Base-by-base conservation (phyloP, 1,140 invertebrate species). In the Polypedilum vanderplanki region DNA sequence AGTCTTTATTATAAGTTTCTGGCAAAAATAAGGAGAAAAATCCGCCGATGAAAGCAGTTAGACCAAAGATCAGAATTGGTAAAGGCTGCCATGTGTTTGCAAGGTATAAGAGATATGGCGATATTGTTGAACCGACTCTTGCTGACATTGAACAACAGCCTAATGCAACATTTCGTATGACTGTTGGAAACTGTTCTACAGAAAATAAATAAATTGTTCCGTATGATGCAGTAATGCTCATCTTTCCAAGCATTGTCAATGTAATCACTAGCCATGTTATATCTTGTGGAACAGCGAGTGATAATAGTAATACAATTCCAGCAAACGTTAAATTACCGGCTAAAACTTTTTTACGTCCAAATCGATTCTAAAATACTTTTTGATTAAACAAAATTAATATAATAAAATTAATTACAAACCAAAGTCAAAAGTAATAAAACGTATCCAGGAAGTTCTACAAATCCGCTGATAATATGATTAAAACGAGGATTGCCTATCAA, bases 101-200 rank as follows among this genome's bases (percentile, higher is more conserved):
- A 78, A 90, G 78, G 41, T 87, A 84, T 78, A 90, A 89, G 41
- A 91, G 85, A 77, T 88, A 90, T 7, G 93, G 91, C 1, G 92
- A 90, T 67, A 91, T 80, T 77, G 93, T 90, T 40, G 90, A 91
- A 12, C 92, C 92, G 75, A 94, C 82, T 75, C 93, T 83, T 7
- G 92, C 93, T 76, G 87, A 89, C 77, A 90, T 92, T 0, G 92
- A 94, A 65, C 90, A 87, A 3, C 90, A 88, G 1, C 93, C 93
- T 76, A 95, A 81, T 10, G 88, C 92, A 67, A 90, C 89, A 79
- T 92, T 94, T 75, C 93, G 84, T 57, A 95, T 88, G 7, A 91
- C 88, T 0, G 93, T 95, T 0, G 93, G 93, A 78, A 93, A 94
- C 79, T 93, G 89, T 83, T 95, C 93, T 7, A 90, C 88, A 9